These are phyloP conservation scores for Drosophila stalkeri DNA, from an alignment of 2,888 invertebrate species.

Conservation along the genomic window DNA sequence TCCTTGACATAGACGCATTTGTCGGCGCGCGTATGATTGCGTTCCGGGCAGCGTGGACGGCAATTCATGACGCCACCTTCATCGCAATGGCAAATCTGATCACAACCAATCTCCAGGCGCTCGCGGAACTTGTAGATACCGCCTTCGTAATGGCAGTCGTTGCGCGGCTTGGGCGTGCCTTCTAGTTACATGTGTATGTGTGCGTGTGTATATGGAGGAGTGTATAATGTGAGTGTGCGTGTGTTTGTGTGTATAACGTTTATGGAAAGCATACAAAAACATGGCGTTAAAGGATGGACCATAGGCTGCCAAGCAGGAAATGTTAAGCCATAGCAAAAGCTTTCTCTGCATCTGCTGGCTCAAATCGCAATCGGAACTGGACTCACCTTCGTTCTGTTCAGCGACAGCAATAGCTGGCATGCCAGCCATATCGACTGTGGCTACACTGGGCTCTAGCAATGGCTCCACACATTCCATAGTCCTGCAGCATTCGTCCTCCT, in stretches of 20 bases:
- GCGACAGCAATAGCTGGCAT: conserved; percentile 14
- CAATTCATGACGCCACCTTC: conserved; percentile 90
- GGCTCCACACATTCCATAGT: conserved; percentile 89
- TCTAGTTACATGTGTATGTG: conserved; percentile 43
- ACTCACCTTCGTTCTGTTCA: conserved; percentile 65
- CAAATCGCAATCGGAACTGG: background rate
- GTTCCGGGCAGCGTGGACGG: conserved; percentile 89
- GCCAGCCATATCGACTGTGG: conserved; percentile 34
- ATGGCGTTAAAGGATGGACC: conserved; percentile 61
- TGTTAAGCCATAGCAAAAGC: conserved; percentile 33
- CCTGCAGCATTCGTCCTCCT: conserved; percentile 90
- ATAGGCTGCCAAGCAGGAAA: conserved; percentile 48
- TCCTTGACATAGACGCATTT: conserved; percentile 93
- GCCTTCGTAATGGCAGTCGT: conserved; percentile 86
- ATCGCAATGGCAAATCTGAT: conserved; percentile 91
- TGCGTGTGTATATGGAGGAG: conserved; percentile 9
- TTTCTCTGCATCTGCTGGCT: conserved; percentile 12
- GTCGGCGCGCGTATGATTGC: conserved; percentile 87
- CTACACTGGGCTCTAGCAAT: conserved; percentile 64
- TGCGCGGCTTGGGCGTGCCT: conserved; percentile 74
- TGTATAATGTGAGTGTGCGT: conserved; percentile 9
- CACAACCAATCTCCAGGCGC: conserved; percentile 92
- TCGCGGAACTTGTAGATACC: conserved; percentile 90
- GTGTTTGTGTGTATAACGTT: conserved; percentile 36
- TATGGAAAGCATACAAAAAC: conserved; percentile 72